Percentiles rank a stretch among this genome's conserved stretches.
Evolutionary conservation across 2,888 invertebrate species (phyloP).

Genomic region (Ypsolopha sequella): DNA sequence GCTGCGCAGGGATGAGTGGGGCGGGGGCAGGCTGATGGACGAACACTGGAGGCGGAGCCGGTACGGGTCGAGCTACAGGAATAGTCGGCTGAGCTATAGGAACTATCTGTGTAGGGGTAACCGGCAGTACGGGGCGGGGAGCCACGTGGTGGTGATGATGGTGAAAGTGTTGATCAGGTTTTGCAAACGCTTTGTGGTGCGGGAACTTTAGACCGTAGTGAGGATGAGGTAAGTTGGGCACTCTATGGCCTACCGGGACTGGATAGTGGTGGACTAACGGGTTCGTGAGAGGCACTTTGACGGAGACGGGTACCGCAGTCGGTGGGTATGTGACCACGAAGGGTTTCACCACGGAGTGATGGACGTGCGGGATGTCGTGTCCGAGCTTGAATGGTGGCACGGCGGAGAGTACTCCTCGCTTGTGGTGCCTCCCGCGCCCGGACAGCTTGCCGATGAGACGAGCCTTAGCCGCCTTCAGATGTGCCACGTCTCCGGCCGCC

Average conservation of each 20-base stretch:
- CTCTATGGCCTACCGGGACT: slow-evolving; percentile 41
- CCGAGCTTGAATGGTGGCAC: slow-evolving; percentile 62
- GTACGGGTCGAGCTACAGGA: slow-evolving; percentile 32
- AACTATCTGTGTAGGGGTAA: slow-evolving; percentile 19
- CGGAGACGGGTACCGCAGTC: slow-evolving; percentile 49
- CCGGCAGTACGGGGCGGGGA: slow-evolving; percentile 30
- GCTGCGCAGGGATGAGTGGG: neutral
- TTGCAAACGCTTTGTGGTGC: slow-evolving; percentile 19
- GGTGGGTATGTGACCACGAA: slow-evolving; percentile 59
- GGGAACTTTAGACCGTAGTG: slow-evolving; percentile 50
- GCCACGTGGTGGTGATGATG: slow-evolving; percentile 57
- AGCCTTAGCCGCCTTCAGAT: slow-evolving; percentile 37
- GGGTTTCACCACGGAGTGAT: slow-evolving; percentile 60
- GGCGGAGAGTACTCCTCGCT: slow-evolving; percentile 45
- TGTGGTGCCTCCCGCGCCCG: slow-evolving; percentile 40
- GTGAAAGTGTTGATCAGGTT: slow-evolving; percentile 51
- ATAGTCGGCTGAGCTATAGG: slow-evolving; percentile 13
- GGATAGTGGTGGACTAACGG: slow-evolving; percentile 38
- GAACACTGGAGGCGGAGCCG: slow-evolving; percentile 29
- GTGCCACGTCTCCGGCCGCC: slow-evolving; percentile 36
- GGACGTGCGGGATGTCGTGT: slow-evolving; percentile 53
- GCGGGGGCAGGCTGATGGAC: neutral
- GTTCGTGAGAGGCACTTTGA: slow-evolving; percentile 50
- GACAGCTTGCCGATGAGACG: slow-evolving; percentile 35
- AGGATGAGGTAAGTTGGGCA: slow-evolving; percentile 37